Evolutionary conservation across 1,140 invertebrate genomes (phyloP).

Genomic region (Drosophila varians): DNA sequence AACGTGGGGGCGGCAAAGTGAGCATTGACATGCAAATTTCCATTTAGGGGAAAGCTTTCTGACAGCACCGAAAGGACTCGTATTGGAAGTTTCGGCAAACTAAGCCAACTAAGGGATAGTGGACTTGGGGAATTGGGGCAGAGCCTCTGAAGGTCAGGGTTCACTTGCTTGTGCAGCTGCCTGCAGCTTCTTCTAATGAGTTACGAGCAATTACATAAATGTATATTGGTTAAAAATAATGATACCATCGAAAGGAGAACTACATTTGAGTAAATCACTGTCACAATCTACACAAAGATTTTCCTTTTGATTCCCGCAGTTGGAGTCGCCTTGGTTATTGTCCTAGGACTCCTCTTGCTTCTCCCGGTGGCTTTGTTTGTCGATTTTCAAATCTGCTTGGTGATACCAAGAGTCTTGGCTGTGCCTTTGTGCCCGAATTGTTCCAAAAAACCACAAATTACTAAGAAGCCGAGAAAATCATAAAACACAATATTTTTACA

Average conservation of each 20-base stretch:
- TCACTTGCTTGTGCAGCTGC: constrained; percentile 6
- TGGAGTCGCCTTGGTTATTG: neutral
- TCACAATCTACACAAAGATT: neutral
- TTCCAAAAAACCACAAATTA: too few species aligned
- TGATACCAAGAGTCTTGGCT: neutral
- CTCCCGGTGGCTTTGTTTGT: neutral
- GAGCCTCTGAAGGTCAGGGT: constrained; percentile 25
- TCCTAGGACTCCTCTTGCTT: neutral
- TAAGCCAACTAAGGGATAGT: neutral
- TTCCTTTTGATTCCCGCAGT: neutral
- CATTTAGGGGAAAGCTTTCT: constrained; percentile 68
- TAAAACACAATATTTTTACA: neutral
- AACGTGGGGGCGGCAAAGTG: constrained; percentile 51
- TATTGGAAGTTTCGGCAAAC: neutral
- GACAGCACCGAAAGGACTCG: constrained; percentile 34
- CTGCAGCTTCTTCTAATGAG: constrained; percentile 6
- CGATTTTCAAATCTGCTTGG: neutral
- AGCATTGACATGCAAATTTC: constrained; percentile 69
- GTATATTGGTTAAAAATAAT: neutral
- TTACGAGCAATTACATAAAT: neutral
- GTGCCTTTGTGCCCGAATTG: too few species aligned
- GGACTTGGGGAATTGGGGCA: neutral
- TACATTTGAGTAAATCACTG: too few species aligned
- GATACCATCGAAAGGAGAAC: too few species aligned
- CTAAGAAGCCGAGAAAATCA: too few species aligned